Percentiles rank a stretch among this genome's conserved stretches.
These are phyloP conservation scores for Montipora foliosa DNA, from an alignment of 64 coral and sea anemone genomes.

Conservation along the genomic window DNA sequence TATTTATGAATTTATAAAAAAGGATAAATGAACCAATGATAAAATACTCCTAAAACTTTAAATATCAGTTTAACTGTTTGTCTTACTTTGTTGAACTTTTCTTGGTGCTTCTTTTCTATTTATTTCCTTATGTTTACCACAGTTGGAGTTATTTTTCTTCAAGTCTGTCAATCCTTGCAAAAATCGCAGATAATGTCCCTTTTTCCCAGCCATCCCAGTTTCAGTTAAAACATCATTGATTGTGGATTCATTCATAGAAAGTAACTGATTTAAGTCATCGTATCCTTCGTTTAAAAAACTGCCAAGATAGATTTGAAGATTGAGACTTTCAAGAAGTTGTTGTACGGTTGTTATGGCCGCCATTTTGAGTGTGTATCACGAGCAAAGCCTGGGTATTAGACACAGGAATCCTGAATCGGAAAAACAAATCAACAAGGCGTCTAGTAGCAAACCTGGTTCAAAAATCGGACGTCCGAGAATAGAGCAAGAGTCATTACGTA, in stretches of 20 bases:
- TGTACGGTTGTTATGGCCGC: no score
- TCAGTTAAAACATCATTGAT: constrained; percentile 60
- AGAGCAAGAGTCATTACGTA: constrained; percentile 39
- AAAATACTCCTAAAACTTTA: background rate
- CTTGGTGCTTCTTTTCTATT: constrained; percentile 24
- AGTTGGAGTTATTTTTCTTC: background rate
- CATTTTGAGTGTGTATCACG: no score
- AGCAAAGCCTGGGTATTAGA: no score
- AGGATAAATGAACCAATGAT: background rate
- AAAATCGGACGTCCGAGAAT: constrained; percentile 32
- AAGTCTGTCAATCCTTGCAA: constrained; percentile 41
- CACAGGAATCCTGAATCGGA: no score
- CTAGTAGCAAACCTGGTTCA: no score
- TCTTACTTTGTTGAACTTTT: constrained; percentile 43
- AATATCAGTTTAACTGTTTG: background rate
- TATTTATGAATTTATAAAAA: constrained; percentile 21
- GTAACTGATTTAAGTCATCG: constrained; percentile 28
- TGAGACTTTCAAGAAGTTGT: constrained; percentile 45
- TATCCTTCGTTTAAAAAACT: constrained; percentile 52
- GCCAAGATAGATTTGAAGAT: constrained; percentile 24
- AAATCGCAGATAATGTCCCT: constrained; percentile 56
- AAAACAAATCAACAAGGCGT: no score
- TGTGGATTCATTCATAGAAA: constrained; percentile 59
- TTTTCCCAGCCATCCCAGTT: constrained; percentile 37
- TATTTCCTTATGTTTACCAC: constrained; percentile 23